Evolutionary conservation across 1,140 invertebrate species (phyloP), one percentile per base, ranked within the genome.

Genomic region (Drosophila cardini): DNA sequence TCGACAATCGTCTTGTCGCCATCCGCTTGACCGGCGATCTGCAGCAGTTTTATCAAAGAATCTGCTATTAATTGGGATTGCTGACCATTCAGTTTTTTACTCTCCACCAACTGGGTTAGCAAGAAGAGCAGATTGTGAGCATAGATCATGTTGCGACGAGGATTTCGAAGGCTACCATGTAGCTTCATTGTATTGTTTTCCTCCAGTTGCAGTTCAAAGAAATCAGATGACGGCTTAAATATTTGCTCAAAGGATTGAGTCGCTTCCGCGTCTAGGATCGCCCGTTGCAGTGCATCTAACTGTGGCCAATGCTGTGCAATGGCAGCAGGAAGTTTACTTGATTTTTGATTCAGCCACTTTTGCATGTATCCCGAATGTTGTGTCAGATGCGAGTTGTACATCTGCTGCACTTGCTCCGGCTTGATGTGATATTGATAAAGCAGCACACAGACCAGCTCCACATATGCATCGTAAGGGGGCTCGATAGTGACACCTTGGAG

Each of bases 351-450:
- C 18, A 79, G 46, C 85, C 85, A 86, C 2, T 52, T 81, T 6
- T 62, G 7, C 87, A 92, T 91, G 40, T 92, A 92, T 0, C 34
- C 9, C 0, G 36, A 45, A 30, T 83, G 52, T 32, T 21, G 16
- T 1, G 61, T n/a, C 13, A 91, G 57, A 8, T 85, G 55, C 0
- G 32, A 30, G 0, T 42, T 45, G 43, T 92, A 92, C 4, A 92
- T 11, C 4, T 78, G 53, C 18, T 70, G 32, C n/a, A 90, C 87
- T 13, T 80, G 63, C n/a, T 82, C 73, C 6, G 91, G 82, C 15
- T 73, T 76, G 15, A 72, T 89, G 45, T 90, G 81, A 32, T 91
- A 92, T 26, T 92, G 90, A n/a, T 75, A 90, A 4, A 92, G 68
- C n/a, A 91, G 53, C 9, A 92, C 48, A 26, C 71, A 80, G 0